phyloP scores from a whole-genome alignment of 2,113 vertebrate species.

The Pteropus alecto region DNA sequence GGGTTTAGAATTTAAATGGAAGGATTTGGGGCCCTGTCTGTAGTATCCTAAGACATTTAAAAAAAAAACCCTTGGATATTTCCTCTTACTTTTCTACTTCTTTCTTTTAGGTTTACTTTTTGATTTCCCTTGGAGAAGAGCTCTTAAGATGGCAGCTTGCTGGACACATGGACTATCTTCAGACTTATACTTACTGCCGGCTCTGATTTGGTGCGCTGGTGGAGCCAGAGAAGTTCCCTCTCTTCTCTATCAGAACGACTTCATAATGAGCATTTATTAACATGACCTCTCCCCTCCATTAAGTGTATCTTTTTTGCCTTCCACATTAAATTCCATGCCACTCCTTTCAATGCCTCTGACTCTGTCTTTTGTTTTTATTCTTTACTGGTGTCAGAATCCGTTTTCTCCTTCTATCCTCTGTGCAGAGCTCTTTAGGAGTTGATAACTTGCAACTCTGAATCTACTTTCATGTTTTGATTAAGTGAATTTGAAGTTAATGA shows the following conservation, averaged over 20 bases:
- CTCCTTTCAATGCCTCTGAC: neutral
- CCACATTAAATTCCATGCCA: constrained; percentile 76
- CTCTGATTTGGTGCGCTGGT: neutral
- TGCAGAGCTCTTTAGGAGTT: neutral
- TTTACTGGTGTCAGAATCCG: neutral
- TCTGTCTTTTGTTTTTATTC: neutral
- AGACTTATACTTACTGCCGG: neutral
- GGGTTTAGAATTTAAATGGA: neutral
- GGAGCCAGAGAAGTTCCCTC: neutral
- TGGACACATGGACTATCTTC: constrained; percentile 31
- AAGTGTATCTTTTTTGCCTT: constrained; percentile 39
- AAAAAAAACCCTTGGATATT: neutral
- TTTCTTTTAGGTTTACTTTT: constrained; percentile 76
- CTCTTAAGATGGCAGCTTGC: constrained; percentile 42
- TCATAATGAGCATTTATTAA: constrained; percentile 18
- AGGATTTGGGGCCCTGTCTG: neutral
- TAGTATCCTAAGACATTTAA: constrained; percentile 1
- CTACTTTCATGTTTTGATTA: constrained; percentile 27
- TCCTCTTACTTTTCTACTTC: constrained; percentile 49
- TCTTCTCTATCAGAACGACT: neutral
- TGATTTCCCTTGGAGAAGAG: constrained; percentile 55
- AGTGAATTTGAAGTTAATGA: constrained; percentile 38
- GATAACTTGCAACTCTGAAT: constrained; percentile 8
- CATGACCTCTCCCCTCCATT: neutral
- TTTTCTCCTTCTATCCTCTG: neutral